A percentile compares a stretch with the other conserved stretches of the same genome.
These are phyloP conservation scores for Acanthornis magna DNA, from an alignment of 2,797 vertebrate genomes.

Conservation along the genomic window DNA sequence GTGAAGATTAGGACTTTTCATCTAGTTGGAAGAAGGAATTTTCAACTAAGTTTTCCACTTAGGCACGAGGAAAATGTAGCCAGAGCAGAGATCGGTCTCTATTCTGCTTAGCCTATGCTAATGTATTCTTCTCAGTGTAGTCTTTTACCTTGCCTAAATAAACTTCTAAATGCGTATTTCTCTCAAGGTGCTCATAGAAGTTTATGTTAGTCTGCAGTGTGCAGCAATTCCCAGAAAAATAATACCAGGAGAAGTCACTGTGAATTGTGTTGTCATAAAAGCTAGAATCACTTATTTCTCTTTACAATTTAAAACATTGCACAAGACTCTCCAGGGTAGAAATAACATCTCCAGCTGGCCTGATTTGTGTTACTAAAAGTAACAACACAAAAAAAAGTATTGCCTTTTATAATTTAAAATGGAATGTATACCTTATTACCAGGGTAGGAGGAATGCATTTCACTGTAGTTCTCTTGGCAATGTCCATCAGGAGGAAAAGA, in stretches of 20 bases:
- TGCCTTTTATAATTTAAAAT: background rate
- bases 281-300: conserved; percentile 24
- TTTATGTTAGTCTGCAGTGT: conserved; percentile 22
- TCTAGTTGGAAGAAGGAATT: background rate
- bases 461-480: background rate
- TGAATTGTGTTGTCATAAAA: conserved; percentile 52
- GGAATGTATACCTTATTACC: background rate
- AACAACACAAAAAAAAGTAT: background rate
- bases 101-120: background rate
- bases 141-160: conserved; percentile 41
- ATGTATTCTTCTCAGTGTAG: background rate
- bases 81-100: background rate
- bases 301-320: conserved; percentile 29
- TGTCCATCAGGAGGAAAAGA: background rate
- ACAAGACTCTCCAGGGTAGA: conserved; percentile 11
- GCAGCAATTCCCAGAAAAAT: conserved; percentile 49
- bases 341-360: conserved; percentile 16
- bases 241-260: conserved; percentile 26
- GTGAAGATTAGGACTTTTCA: background rate
- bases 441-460: background rate
- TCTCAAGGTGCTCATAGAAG: conserved; percentile 52
- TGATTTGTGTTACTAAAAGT: conserved; percentile 24
- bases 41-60: background rate
- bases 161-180: conserved; percentile 39
- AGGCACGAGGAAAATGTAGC: background rate